Percentiles rank a stretch among this genome's conserved stretches.
Conservation (phyloP, 1,140 invertebrate species). For the Nomia melanderi region DNA sequence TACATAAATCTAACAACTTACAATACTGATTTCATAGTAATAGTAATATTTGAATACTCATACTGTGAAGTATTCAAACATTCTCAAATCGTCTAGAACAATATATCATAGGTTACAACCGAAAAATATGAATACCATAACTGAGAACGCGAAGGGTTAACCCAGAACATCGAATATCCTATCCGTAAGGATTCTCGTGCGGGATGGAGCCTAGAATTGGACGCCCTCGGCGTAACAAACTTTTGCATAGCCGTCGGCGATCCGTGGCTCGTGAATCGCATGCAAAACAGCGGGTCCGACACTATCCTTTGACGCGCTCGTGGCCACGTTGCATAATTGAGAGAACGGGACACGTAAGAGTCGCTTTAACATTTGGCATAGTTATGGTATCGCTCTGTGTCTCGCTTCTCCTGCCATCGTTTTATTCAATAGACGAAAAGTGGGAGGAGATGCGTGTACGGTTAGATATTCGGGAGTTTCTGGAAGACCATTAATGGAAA, state of each 20-base stretch:
- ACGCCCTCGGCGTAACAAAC: neutral
- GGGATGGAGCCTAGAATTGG: neutral
- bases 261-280: conserved; percentile 8
- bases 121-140: no score
- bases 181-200: neutral
- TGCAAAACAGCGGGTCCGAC: conserved; percentile 27
- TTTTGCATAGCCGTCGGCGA: conserved; percentile 18
- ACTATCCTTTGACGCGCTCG: conserved; percentile 33
- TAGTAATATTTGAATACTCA: no score
- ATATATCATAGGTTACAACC: no score
- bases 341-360: conserved; percentile 9
- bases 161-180: no score
- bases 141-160: no score
- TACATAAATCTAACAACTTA: no score
- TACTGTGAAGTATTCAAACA: no score
- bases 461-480: neutral
- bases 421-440: neutral
- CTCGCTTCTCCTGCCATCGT: neutral
- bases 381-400: conserved; percentile 24
- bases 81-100: no score
- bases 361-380: conserved; percentile 33
- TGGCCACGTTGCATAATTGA: conserved; percentile 39
- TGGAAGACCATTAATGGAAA: conserved; percentile 35
- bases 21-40: no score
- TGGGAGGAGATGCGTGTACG: neutral